A percentile compares a stretch with the other conserved stretches of the same genome.
Conservation (phyloP, 2,113 vertebrate genomes). For the Eulacestoma nigropectus region DNA sequence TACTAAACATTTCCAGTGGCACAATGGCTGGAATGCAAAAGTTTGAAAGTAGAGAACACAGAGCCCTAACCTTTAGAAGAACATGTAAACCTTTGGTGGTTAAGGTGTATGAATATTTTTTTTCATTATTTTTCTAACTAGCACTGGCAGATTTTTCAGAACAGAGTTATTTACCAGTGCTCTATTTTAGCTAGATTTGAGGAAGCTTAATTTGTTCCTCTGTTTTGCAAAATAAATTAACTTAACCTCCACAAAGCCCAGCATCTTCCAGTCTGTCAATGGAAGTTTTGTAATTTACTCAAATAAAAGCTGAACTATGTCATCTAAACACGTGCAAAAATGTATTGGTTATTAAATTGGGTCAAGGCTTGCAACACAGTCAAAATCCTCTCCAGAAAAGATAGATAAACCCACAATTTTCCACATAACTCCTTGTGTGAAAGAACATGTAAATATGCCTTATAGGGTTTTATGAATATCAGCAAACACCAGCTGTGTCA, state of each 20-base stretch:
- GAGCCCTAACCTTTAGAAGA: not conserved
- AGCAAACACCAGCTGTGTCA: constrained; percentile 5
- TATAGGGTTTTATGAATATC: not conserved
- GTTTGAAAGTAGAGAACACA: not conserved
- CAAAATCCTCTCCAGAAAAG: not conserved
- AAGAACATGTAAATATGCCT: not conserved
- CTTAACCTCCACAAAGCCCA: not conserved
- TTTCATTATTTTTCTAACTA: not conserved
- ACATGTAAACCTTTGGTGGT: not conserved
- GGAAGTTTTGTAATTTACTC: not conserved
- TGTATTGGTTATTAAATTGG: not conserved
- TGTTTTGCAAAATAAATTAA: not conserved
- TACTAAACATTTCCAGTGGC: constrained; percentile 32
- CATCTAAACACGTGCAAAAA: not conserved
- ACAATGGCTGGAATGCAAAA: not conserved
- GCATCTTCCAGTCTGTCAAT: not conserved
- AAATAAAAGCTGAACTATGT: not conserved
- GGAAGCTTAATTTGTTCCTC: not conserved
- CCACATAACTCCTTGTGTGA: not conserved
- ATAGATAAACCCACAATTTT: not conserved
- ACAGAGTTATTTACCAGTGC: not conserved
- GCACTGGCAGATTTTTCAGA: not conserved
- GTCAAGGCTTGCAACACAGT: not conserved
- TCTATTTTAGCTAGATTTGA: not conserved
- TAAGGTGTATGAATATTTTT: not conserved